Base-by-base conservation (phyloP, 1,140 invertebrate species). In the Akabosia matsudoensis region DNA sequence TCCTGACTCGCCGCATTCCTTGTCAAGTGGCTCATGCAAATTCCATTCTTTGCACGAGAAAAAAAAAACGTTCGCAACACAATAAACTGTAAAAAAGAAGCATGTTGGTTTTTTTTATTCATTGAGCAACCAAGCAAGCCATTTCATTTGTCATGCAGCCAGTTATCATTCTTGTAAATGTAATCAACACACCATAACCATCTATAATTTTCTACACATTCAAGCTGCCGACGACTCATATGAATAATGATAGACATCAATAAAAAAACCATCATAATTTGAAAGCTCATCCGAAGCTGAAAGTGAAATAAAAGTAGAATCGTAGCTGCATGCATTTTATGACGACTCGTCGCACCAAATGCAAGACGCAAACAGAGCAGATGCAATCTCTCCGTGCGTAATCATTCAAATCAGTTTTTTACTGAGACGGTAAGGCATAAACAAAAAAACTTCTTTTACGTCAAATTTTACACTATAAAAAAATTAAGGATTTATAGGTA, bases 381-480 rank as follows among this genome's bases (percentile, higher is more conserved):
- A 56, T 56, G 54, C 54, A 16, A 56, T 56, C 54, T 56, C 10
- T 4, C 13, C n/a, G 13, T 67, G 24, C 28, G 10, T 7, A 67
- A 67, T 67, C 61, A 30, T 67, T 67, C 61, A 67, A 67, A 28
- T 67, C 61, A 67, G 13, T 67, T 67, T 67, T 67, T 67, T 28
- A 3, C 22, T n/a, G 37, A n/a, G n/a, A n/a, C n/a, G n/a, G n/a
- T n/a, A n/a, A n/a, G n/a, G n/a, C n/a, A n/a, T n/a, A n/a, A n/a
- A n/a, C n/a, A n/a, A n/a, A 45, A 45, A 7, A 18, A 45, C 18
- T 18, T 18, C 18, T 45, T 18, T 10, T 45, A 18, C 37, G 37
- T 45, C 37, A 45, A 7, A 45, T 7, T 45, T 10, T 45, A 10
- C 37, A 45, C 7, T 45, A 45, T 45, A 10, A 45, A 10, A 7